Base-by-base conservation (phyloP, 1,140 invertebrate genomes). In the Drosophila tropicalis region DNA sequence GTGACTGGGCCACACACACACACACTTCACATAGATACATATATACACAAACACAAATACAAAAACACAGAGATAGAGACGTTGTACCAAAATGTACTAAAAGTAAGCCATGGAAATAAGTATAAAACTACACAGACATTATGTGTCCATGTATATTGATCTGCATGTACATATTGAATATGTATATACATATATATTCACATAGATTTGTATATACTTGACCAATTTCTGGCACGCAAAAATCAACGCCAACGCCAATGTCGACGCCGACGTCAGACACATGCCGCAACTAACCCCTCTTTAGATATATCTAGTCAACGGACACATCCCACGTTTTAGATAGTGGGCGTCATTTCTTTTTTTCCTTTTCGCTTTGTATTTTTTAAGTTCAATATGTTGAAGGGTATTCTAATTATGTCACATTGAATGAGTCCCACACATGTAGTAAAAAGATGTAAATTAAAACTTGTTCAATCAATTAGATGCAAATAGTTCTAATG, bases 1-100 rank as follows among this genome's bases (percentile, higher is more conserved):
- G 78, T 77, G 75, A 80, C 75, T 78, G 67, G 70, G 41, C n/a
- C 41, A 70, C 62, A 69, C 70, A 72, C 40, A 76, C 72, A 62
- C 44, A 58, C 19, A 15, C 61, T n/a, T n/a, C n/a, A 32, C 25
- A 58, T n/a, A 58, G 34, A 22, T 22, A 55, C 13, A 34, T 12
- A 10, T 1, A 19, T 15, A 47, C 44, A 19, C 4, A 47, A 2
- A 47, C 1, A 19, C 15, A 47, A 17, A 47, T 15, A 47, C 12
- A 10, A 7, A 32, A 7, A 32, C n/a, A 47, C 17, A 22, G 10
- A 51, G 17, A 51, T 22, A 51, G 2, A 51, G 12, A 51, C 44
- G 19, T 51, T 51, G 44, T 51, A 51, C 44, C 34, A n/a, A 54
- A 51, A 51, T 51, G 44, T 51, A 51, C 44, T 51, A 9, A 51